These are phyloP conservation scores for Zonotrichia albicollis DNA, from an alignment of 2,797 vertebrate species.

Conservation along the genomic window DNA sequence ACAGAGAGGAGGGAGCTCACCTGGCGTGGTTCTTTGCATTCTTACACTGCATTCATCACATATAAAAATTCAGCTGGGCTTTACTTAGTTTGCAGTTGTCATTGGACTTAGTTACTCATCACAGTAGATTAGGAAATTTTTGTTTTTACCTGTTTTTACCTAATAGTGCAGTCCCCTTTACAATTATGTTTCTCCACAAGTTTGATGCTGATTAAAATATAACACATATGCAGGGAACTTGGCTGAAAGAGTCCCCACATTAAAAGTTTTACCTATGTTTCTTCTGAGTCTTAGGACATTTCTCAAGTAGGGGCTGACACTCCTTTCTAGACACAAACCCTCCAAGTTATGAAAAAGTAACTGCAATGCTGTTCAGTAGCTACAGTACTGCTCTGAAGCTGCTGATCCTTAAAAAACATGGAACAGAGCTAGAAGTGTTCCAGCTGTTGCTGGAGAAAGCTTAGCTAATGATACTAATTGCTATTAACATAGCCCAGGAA, in stretches of 20 bases:
- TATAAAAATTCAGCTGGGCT: background rate
- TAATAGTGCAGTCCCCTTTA: background rate
- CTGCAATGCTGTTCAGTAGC: background rate
- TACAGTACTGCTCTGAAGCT: background rate
- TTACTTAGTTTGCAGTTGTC: background rate
- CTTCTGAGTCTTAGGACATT: background rate
- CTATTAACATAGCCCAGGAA: background rate
- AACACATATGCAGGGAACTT: background rate
- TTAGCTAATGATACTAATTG: background rate
- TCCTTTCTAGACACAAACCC: background rate
- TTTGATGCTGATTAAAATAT: background rate
- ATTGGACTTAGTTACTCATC: background rate
- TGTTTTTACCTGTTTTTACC: background rate
- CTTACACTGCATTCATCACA: background rate
- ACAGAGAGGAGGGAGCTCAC: background rate
- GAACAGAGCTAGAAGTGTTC: background rate
- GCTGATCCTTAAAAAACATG: background rate
- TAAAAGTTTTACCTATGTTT: background rate
- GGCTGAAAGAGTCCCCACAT: background rate
- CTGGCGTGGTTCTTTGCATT: fast-evolving
- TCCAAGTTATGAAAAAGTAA: background rate
- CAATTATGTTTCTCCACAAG: background rate
- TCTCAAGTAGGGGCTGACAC: background rate
- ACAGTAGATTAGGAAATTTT: background rate
- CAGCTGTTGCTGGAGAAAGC: background rate